Evolutionary conservation across 2,113 vertebrate genomes (phyloP).

Genomic region (Camarhynchus parvulus): DNA sequence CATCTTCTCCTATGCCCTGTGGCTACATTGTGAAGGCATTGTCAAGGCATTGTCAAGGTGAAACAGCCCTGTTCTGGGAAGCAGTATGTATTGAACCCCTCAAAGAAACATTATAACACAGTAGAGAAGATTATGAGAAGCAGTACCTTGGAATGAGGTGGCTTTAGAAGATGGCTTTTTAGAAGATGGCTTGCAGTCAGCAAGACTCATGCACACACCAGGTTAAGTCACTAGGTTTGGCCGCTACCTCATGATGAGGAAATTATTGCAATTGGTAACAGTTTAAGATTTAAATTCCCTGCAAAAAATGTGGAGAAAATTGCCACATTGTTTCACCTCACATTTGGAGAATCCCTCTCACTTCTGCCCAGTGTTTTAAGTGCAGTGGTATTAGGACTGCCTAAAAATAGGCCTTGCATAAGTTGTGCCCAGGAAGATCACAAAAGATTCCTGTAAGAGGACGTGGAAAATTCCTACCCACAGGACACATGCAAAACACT

Average conservation of each 20-base stretch:
- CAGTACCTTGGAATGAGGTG: neutral
- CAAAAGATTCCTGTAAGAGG: neutral
- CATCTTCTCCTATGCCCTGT: neutral
- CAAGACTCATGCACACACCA: accelerated
- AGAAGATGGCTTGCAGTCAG: neutral
- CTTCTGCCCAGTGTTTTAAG: neutral
- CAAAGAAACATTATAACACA: neutral
- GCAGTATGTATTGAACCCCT: neutral
- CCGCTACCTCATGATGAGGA: neutral
- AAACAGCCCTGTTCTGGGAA: neutral
- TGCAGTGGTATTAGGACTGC: neutral
- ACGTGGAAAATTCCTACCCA: neutral
- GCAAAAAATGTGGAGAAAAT: neutral
- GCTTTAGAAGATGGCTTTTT: neutral
- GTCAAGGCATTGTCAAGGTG: neutral
- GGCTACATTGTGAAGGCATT: neutral
- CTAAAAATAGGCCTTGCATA: neutral
- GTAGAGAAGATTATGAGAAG: neutral
- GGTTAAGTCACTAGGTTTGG: neutral
- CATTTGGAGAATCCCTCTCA: neutral
- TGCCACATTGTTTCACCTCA: neutral
- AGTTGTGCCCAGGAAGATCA: accelerated
- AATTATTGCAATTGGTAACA: neutral
- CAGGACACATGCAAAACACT: neutral
- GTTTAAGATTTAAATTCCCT: neutral